Base-by-base conservation (phyloP, 2,888 invertebrate species). In the Fabriciana adippe region DNA sequence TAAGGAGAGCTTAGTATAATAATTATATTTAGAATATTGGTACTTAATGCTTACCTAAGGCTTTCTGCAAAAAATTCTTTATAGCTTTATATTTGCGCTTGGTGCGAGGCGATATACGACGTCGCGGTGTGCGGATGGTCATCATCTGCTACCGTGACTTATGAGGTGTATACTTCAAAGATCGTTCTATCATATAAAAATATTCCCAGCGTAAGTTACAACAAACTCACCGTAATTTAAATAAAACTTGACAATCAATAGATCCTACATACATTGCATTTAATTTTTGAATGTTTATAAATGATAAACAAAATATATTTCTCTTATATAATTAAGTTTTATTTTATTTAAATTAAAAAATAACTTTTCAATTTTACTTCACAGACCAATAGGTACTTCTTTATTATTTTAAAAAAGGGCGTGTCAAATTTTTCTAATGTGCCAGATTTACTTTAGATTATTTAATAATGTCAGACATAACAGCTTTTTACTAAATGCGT, bases 21-120 rank as follows among this genome's bases (percentile, higher is more conserved):
- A 35, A 16, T 26, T 5, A 54, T 13, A 1, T 51, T 21, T 50
- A 3, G 11, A 21, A 14, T 48, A 50, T 41, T 13, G 35, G 47
- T 51, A 41, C 3, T 48, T 11, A 60, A 26, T 31, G 45, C 63
- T 79, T 78, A 89, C 92, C 88, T 73, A 89, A 70, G 55, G 89
- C 85, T 74, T 85, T 82, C 65, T 82, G 81, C 64, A 92, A 81
- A 73, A 92, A 92, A 56, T 86, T 81, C 67, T 85, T 83, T 67
- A 92, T 87, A 54, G 87, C 86, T 31, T 84, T 82, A 73, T 83
- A 92, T 69, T 83, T 85, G 65, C 81, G 85, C 75, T 81, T 87
- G 71, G 92, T 86, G 55, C 88, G 87, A 54, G 90, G 89, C 54
- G 92, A 91, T 70, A 90, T 88, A 54, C 89, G 88, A 61, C 92